Conservation (phyloP, 2,113 vertebrate species). For the Eublepharis macularius region DNA sequence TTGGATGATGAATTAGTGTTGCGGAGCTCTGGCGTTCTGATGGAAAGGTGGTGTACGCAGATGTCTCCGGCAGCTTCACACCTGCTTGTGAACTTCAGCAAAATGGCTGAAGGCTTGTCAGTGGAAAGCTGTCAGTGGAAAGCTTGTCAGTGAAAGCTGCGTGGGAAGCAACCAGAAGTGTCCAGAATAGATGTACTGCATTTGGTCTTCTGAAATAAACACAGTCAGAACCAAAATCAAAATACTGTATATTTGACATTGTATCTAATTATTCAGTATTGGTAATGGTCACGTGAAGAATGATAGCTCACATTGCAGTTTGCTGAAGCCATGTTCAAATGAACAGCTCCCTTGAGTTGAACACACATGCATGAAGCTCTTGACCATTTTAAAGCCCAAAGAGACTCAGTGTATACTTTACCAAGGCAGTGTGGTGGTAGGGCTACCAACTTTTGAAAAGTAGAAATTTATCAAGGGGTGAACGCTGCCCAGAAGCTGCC, state of each 20-base stretch:
- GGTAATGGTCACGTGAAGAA: neutral
- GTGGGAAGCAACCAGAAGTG: neutral
- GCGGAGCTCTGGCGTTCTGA: conserved; percentile 28
- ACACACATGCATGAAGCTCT: neutral
- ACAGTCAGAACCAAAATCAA: neutral
- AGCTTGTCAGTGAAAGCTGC: neutral
- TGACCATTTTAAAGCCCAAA: too few species aligned
- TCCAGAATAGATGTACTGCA: rapidly evolving
- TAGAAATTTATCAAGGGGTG: too few species aligned
- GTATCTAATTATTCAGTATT: neutral
- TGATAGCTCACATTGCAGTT: neutral
- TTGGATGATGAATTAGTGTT: conserved; percentile 87
- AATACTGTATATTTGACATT: neutral
- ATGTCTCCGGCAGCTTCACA: conserved; percentile 30
- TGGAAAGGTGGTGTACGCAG: conserved; percentile 37
- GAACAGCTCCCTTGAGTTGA: neutral
- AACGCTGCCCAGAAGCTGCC: too few species aligned
- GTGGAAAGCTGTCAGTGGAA: neutral
- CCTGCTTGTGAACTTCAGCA: neutral
- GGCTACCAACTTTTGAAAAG: too few species aligned
- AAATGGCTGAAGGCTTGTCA: neutral
- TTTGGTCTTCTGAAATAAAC: neutral
- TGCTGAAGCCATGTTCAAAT: neutral
- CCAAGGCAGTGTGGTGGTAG: neutral
- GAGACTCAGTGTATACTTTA: too few species aligned